Conservation (phyloP, 2,797 vertebrate genomes). For the Peromyscus attwateri region DNA sequence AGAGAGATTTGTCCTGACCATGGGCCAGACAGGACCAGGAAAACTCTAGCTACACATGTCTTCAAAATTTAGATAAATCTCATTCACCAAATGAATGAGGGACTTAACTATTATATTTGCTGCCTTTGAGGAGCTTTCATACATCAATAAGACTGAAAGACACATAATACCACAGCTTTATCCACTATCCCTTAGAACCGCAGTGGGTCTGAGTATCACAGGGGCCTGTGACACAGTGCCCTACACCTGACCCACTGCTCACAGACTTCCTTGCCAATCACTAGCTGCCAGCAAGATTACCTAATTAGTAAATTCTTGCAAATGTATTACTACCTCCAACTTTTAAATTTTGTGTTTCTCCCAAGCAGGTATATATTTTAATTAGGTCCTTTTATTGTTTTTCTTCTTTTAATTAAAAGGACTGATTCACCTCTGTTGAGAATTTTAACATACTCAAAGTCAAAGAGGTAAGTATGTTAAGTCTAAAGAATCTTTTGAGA, state of each 20-base stretch:
- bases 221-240: background rate
- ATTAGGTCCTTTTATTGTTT: background rate
- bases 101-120: background rate
- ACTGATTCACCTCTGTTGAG: background rate
- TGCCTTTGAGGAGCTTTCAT: background rate
- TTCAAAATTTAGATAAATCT: background rate
- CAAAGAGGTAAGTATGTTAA: background rate
- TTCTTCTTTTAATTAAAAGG: constrained; percentile 23
- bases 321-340: background rate
- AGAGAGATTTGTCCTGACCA: too few species aligned
- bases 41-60: too few species aligned
- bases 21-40: too few species aligned
- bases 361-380: background rate
- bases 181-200: background rate
- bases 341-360: background rate
- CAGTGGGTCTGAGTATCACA: background rate
- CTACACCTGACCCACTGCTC: background rate
- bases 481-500: background rate
- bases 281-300: background rate
- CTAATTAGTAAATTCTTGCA: background rate
- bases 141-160: background rate
- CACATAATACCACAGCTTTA: background rate
- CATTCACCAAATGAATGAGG: background rate
- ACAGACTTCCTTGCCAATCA: background rate
- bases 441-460: constrained; percentile 4